Base-by-base conservation (phyloP, 2,113 vertebrate species). In the Nymphicus hollandicus region DNA sequence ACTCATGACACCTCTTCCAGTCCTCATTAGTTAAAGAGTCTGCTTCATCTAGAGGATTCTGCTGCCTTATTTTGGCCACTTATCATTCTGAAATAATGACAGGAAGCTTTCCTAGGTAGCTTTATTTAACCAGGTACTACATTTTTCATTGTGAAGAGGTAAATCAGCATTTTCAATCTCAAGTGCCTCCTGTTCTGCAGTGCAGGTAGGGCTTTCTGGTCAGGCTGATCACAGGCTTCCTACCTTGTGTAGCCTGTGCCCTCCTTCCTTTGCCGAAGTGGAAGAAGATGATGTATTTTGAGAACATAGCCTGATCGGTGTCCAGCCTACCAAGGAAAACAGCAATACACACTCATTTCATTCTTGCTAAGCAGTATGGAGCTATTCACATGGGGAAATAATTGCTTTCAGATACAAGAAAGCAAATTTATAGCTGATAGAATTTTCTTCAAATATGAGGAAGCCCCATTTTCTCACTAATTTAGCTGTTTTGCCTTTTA, bases 11-110 rank as follows among this genome's bases (percentile, higher is more conserved):
- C 39, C 8, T 78, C 43, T 56, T 73, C 47, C 43, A 55, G 12
- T 55, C 29, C 23, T 86, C 6, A 1, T 56, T 77, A 81, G 39
- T 89, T 93, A 86, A 58, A 71, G 29, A 43, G 81, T 92, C 73
- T 86, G 23, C 78, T 71, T 89, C 55, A 79, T 86, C 77, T 64
- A 33, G 39, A 81, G 77, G 39, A 10, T 95, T 92, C 52, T 95
- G 52, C 31, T 86, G 60, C 61, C 86, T 64, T 70, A 61, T 76
- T 91, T 56, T 60, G 29, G 12, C 43, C 64, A 37, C 13, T 63
- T 78, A 19, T 83, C 14, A 6, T 92, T 58, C 64, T 89, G 84
- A 84, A 66, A 87, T 68, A 84, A 70, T 10, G 60, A 58, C 50
- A 91, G 55, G 47, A 78, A 84, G 69, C 46, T 78, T 95, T 90